Evolutionary conservation across 64 coral and sea anemone species (phyloP), one percentile per base, ranked within the genome.

Genomic region (Cladopsammia gracilis): DNA sequence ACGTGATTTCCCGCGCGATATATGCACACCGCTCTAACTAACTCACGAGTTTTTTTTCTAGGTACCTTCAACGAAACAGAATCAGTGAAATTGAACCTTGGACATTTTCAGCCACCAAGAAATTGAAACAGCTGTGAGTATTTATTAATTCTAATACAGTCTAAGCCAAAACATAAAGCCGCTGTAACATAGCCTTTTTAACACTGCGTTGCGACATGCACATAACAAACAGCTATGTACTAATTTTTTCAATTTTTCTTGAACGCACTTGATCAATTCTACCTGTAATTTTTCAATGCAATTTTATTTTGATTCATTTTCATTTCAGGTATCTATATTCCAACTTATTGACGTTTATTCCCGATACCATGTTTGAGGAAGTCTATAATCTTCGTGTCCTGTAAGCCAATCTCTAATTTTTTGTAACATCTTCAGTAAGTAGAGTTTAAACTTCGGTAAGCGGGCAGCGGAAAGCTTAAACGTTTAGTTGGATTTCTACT

Each of bases 41-140:
- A 34, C 34, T 34, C 34, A 34, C 34, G 34, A 34, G 34, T 20
- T 34, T 48, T 61, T 48, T 57, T 90, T 10, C 2, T 67, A 93
- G 91, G 20, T 87, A 93, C 43, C 70, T 93, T 44, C 91, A 93
- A 4, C 91, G 91, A 18, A 93, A 93, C 45, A 54, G 73, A 56
- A 93, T 93, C 22, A 62, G 10, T 45, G 52, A 93, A 68, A 93
- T 93, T 19, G 91, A 93, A 51, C 91, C 91, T 13, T 93, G 91
- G 91, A 34, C 82, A 12, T 87, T 93, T 10, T 77, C 91, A 48
- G 72, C 50, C 19, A 47, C 84, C 42, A 93, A 86, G n/a, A 56
- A 62, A 54, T 70, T 93, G 18, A 69, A 67, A 56, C 10, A 48
- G 14, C 26, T 93, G 91, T 93, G 69, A 87, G 91, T 93, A 44